Evolutionary conservation across 2,888 invertebrate genomes (phyloP), one percentile per base, ranked within the genome.

Genomic region (Dryobota labecula): DNA sequence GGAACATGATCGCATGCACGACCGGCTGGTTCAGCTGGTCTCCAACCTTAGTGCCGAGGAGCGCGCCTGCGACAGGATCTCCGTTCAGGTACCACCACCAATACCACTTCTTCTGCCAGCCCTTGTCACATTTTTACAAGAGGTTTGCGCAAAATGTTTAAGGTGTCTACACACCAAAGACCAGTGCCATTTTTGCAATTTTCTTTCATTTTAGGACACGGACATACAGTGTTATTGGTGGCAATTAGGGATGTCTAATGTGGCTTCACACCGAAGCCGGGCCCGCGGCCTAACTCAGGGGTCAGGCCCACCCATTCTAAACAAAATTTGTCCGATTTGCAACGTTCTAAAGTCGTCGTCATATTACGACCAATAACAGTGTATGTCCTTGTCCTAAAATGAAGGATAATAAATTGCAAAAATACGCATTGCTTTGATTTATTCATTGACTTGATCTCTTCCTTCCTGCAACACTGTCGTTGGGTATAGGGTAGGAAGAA

Each of bases 11-110:
- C 94, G 92, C 41, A 89, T 94, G 89, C 92, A 93, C 38, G 94
- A 94, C 24, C 89, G 93, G 0, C 92, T 96, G 24, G 91, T 92
- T 51, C 94, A 95, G 76, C 87, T 96, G n/a, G 94, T 96, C 2
- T 93, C 94, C n/a, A 94, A 96, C 72, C 91, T 96, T 15, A 91
- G 89, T 62, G 94, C 95, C 0, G 96, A 96, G 72, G 96, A 96
- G 74, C 90, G 95, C 47, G 95, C 95, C 3, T 95, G 96, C 69
- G 95, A 96, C 76, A 93, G 96, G 83, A 94, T 96, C 58, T 95
- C 96, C 30, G 77, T 92, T 63, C 96, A 95, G 93, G 96, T 61
- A 51, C n/a, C 18, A 30, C n/a, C 6, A 43, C 41, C 20, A 43
- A 30, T 30, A 15, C 8, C 20, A 27, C 2, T 51, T 11, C 8